A percentile compares a stretch with the other conserved stretches of the same genome.
Evolutionary conservation across 2,888 invertebrate species (phyloP).

Genomic region (Sphecodes monilicornis): DNA sequence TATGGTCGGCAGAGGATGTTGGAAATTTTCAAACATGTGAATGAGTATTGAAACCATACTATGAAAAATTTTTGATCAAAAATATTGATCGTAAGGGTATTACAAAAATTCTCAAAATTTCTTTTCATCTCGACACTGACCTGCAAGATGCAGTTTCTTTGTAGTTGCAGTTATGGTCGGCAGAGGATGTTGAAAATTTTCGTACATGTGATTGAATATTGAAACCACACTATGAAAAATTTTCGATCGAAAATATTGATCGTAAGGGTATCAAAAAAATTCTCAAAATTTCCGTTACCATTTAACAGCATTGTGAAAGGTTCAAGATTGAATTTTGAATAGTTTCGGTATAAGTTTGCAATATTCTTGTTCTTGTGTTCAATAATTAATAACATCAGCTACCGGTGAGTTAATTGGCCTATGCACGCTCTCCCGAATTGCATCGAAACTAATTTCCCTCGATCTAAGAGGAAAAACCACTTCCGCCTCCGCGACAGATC

Average conservation of each 20-base stretch:
- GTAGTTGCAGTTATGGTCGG: no score
- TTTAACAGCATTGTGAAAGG: neutral
- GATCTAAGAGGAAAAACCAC: neutral
- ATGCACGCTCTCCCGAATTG: neutral
- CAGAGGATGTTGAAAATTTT: neutral
- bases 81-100: no score
- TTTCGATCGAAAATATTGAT: neutral
- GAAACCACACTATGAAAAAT: neutral
- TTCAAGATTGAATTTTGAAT: neutral
- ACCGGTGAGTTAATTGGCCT: neutral
- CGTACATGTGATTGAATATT: fast-evolving
- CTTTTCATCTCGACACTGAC: no score
- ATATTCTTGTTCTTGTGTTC: neutral
- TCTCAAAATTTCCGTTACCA: neutral
- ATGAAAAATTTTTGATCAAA: no score
- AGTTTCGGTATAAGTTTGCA: neutral
- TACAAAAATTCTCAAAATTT: no score
- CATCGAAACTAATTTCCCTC: neutral
- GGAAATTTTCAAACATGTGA: no score
- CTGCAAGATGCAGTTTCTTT: no score
- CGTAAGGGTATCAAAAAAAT: neutral
- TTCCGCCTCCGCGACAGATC: neutral
- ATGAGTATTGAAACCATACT: no score
- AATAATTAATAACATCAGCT: neutral
- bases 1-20: no score